Evolutionary conservation across 2,888 invertebrate genomes (phyloP), one percentile per base, ranked within the genome.

Genomic region (Eurytoma californica): DNA sequence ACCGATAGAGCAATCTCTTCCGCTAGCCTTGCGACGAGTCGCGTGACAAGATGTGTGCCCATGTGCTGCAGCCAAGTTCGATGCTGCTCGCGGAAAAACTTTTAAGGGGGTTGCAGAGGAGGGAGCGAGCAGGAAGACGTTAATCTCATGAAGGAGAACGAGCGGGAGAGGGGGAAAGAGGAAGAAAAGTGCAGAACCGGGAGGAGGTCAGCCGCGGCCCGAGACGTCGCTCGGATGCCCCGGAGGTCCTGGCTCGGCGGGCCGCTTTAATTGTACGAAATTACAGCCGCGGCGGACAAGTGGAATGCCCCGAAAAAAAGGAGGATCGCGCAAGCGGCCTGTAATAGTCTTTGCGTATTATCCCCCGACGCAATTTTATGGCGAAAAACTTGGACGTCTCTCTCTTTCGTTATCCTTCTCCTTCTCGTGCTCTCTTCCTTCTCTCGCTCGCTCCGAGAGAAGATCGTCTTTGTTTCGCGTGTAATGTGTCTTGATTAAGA

Each of bases 281-380:
- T 82, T 77, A 80, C 76, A 81, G 80, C 79, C 72, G 67, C 69
- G 72, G 77, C 77, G 67, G 79, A 77, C 80, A 81, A 79, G 79
- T 79, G 81, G 82, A 82, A 80, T 82, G 80, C 81, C 67, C 78
- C 72, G 72, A 77, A 80, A 83, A 82, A 78, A 74, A 58, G 57
- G 67, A 68, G 80, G 63, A 72, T 76, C 72, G 66, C 65, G 57
- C 51, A 24, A 53, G 70, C 81, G 75, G 81, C 68, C 78, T 80
- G 81, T 81, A 78, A 81, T 81, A 79, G 75, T 78, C 78, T 72
- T 74, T 76, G 78, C 81, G 81, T 81, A 81, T 81, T 81, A 81
- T 77, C 78, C 80, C 79, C 68, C 74, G 80, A 80, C 80, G 80
- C 80, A 80, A 80, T 80, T 77, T 80, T 75, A 77, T 70, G 77